Evolutionary conservation across 2,113 vertebrate species (phyloP), one percentile per base, ranked within the genome.

Genomic region (Oryctolagus cuniculus): DNA sequence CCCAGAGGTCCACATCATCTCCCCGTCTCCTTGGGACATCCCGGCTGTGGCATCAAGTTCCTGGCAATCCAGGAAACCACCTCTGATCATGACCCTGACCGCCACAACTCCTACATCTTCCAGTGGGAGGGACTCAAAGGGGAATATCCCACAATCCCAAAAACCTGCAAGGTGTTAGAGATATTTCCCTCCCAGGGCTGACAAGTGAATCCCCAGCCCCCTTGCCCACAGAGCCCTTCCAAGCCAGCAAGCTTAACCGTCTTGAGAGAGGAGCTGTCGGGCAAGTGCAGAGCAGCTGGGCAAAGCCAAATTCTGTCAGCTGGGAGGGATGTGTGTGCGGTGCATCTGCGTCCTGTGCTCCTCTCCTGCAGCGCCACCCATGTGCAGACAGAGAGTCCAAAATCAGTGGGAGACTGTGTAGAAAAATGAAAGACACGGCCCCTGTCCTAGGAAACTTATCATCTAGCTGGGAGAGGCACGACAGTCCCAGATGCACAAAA

Each of bases 401-500:
- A 82, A 97, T 93, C 92, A 73, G 78, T 22, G 5, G 81, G 53
- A 94, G 49, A 88, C 66, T 95, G 55, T 92, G 72, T 87, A 90
- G 92, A 55, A 72, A 95, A 44, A 92, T 70, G 81, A 94, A 94
- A 93, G 85, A 86, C 63, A 94, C 51, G 84, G n/a, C 81, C 69
- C 49, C 58, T 72, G 16, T 78, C 64, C 69, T 81, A 72, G 53
- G 82, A 96, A 87, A 91, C 1, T 4, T 53, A 90, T 85, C 92
- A 78, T 95, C 73, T 94, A 27, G 10, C 38, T 66, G 31, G 69
- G 73, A 95, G 73, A 84, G 74, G 29, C 58, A 86, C 63, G 94
- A 58, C 69, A 90, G 66, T 75, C 88, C n/a, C 95, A 95, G 87
- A 90, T 94, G 92, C 70, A 86, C 73, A 82, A 58, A 94, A 79